A percentile compares a stretch with the other conserved stretches of the same genome.
Conservation (phyloP, 2,888 invertebrate species). For the Phengaris arion region DNA sequence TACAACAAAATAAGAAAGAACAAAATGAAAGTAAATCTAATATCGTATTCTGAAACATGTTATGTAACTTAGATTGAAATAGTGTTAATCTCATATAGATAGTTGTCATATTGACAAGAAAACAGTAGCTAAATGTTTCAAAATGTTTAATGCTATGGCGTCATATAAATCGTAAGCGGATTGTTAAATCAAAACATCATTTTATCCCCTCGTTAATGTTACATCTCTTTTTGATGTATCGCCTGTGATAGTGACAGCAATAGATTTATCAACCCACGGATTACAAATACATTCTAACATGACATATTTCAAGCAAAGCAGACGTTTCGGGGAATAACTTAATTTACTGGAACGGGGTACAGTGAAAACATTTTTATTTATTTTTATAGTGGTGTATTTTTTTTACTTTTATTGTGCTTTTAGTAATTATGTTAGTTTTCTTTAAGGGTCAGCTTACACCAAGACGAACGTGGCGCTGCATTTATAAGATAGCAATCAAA, state of each 20-base stretch:
- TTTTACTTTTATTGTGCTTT: too few relatives aligned
- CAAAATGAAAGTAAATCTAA: background rate
- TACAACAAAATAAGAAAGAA: background rate
- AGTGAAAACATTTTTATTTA: background rate
- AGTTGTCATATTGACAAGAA: too few relatives aligned
- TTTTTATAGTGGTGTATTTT: too few relatives aligned
- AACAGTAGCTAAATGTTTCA: background rate
- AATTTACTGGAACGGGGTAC: background rate
- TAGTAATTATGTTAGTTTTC: too few relatives aligned
- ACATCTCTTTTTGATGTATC: constrained; percentile 17
- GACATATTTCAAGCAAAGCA: background rate
- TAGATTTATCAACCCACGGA: constrained; percentile 6
- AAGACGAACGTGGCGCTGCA: too few relatives aligned
- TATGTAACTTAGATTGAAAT: background rate
- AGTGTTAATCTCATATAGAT: too few relatives aligned
- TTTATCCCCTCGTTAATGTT: background rate
- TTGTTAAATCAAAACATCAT: constrained; percentile 7
- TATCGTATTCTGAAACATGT: background rate
- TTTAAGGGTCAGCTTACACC: too few relatives aligned
- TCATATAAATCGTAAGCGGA: background rate
- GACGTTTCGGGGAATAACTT: background rate
- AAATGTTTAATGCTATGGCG: background rate
- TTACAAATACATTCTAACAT: constrained; percentile 12
- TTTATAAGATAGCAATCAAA: too few relatives aligned
- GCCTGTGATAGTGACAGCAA: background rate